Percentiles rank a stretch among this genome's conserved stretches.
These are phyloP conservation scores for Criorhina ranunculi DNA, from an alignment of 2,888 invertebrate species.

Conservation along the genomic window DNA sequence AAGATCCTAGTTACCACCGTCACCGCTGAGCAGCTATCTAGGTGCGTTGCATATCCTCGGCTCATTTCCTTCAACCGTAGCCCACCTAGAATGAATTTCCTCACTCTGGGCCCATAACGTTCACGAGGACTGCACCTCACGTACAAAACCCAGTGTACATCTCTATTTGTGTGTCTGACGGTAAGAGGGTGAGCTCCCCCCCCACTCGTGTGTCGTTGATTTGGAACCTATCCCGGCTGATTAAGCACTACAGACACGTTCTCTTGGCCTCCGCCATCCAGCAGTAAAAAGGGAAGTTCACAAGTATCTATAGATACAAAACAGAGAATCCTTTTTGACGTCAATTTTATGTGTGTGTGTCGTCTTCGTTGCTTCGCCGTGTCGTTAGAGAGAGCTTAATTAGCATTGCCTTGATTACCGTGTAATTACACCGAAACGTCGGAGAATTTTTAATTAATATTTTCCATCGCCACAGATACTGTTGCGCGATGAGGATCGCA, in stretches of 20 bases:
- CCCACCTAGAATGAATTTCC: conserved; percentile 50
- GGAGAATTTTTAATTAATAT: conserved; percentile 75
- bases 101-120: neutral
- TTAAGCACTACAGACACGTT: conserved; percentile 74
- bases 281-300: conserved; percentile 38
- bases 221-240: conserved; percentile 73
- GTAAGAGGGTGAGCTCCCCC: conserved; percentile 20
- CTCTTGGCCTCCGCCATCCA: conserved; percentile 58
- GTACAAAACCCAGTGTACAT: conserved; percentile 41
- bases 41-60: conserved; percentile 48
- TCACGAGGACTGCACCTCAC: conserved; percentile 31
- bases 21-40: conserved; percentile 20
- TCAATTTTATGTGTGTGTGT: conserved; percentile 30
- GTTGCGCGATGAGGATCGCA: neutral
- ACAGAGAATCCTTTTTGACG: conserved; percentile 51
- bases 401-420: conserved; percentile 76
- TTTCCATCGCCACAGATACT: conserved; percentile 20
- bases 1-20: conserved; percentile 66
- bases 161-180: conserved; percentile 58
- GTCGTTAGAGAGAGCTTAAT: conserved; percentile 60
- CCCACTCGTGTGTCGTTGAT: conserved; percentile 49
- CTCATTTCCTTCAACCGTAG: conserved; percentile 66
- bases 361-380: conserved; percentile 32
- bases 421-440: conserved; percentile 74
- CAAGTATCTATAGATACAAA: conserved; percentile 15